phyloP scores from a whole-genome alignment of 2,888 invertebrate species.

The Encarsia formosa region DNA sequence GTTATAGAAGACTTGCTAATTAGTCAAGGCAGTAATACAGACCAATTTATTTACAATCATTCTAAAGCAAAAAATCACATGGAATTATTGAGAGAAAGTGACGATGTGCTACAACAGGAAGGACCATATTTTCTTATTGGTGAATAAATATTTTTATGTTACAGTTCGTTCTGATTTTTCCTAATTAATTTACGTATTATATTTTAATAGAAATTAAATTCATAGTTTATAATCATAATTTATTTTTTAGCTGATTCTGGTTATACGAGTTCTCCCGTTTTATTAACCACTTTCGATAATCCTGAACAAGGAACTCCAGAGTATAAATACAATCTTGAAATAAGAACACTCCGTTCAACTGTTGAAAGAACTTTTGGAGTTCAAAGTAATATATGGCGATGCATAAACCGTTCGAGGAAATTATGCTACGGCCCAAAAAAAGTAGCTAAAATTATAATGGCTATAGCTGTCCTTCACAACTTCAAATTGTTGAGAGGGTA shows the following conservation, averaged over 20 bases:
- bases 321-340: neutral
- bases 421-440: neutral
- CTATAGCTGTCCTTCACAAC: neutral
- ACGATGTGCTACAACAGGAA: neutral
- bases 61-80: neutral
- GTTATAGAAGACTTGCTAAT: neutral
- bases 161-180: no score
- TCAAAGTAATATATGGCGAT: neutral
- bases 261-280: neutral
- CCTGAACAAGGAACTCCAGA: neutral
- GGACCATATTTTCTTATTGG: neutral
- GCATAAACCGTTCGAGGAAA: neutral
- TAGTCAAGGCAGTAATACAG: conserved; percentile 1
- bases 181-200: no score
- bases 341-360: neutral
- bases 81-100: neutral
- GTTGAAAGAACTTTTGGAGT: neutral
- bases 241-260: neutral
- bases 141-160: neutral
- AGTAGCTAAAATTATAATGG: neutral
- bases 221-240: no score
- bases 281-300: neutral
- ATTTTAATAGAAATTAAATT: no score
- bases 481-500: no score
- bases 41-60: neutral